These are phyloP conservation scores for Dynastes hyllus DNA, from an alignment of 2,888 invertebrate genomes.

Conservation along the genomic window DNA sequence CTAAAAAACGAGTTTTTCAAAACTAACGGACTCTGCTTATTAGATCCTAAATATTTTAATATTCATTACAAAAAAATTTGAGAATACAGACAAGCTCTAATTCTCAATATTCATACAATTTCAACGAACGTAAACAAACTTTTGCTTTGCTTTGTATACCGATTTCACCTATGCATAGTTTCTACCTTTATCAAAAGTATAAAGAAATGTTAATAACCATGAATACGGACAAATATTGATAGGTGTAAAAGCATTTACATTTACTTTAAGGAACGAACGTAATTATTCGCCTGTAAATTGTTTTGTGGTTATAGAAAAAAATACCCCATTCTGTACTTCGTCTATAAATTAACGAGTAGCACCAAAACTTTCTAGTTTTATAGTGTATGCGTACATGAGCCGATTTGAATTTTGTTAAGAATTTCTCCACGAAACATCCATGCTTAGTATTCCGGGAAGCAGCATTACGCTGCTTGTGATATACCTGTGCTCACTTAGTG, in stretches of 20 bases:
- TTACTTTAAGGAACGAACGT: slow-evolving; percentile 33
- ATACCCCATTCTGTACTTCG: not conserved
- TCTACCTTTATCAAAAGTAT: slow-evolving; percentile 22
- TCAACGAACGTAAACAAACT: not conserved
- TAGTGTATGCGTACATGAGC: not conserved
- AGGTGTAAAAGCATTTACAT: not conserved
- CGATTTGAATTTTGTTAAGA: not conserved
- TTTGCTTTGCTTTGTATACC: slow-evolving; percentile 13
- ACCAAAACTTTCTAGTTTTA: slow-evolving; percentile 33
- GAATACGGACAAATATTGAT: slow-evolving; percentile 11
- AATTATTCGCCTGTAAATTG: slow-evolving; percentile 25
- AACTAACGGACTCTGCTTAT: too few relatives aligned
- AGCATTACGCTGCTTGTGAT: slow-evolving; percentile 52
- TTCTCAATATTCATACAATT: too few relatives aligned
- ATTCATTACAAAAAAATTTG: too few relatives aligned
- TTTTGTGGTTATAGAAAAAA: slow-evolving; percentile 29
- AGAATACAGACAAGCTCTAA: too few relatives aligned
- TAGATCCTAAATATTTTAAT: too few relatives aligned
- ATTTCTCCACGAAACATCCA: not conserved
- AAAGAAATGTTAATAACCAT: slow-evolving; percentile 32
- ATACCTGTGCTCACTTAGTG: slow-evolving; percentile 31
- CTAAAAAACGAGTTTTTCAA: too few relatives aligned
- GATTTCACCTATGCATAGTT: slow-evolving; percentile 26
- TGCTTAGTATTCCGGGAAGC: slow-evolving; percentile 20
- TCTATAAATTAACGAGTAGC: slow-evolving; percentile 35